Base-by-base conservation (phyloP, 2,113 vertebrate species). In the Girardinichthys multiradiatus region DNA sequence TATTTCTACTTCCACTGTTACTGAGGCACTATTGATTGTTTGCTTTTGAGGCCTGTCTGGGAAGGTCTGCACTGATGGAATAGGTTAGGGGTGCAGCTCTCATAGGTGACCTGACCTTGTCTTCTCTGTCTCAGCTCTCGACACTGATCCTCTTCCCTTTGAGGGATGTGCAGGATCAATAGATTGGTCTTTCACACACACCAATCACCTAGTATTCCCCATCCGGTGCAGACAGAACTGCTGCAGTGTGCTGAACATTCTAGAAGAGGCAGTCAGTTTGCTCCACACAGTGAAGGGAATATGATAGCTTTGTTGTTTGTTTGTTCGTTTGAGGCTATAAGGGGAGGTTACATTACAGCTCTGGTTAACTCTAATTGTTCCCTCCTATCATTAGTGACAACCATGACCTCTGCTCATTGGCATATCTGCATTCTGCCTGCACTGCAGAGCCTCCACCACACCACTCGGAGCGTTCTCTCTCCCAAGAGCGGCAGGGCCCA, bases 341-440 rank as follows among this genome's bases (percentile, higher is more conserved):
- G 70, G 64, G 76, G 76, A 71, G 62, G 74, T 80, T 89, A 79
- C 83, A 86, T 88, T 90, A 86, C 89, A 86, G 86, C 80, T 80
- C 73, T 75, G 73, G 83, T 87, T 83, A 81, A 85, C 80, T 90
- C 83, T 92, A 91, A 91, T 92, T 92, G 92, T 90, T 83, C 89
- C 62, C 68, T 87, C 86, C 89, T 90, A 89, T 92, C 87, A 86
- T 92, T 85, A 89, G 86, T 87, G 88, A 90, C 89, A 86, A 90
- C 79, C 87, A 83, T 91, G 88, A 92, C 90, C 87, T 92, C 90
- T 90, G 88, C 88, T 54, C 91, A 88, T 90, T 89, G 90, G 90
- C 86, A 89, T 89, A 90, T 90, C 90, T 90, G 88, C 90, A 91
- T 91, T 91, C 90, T 84, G 89, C 89, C 90, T 89, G 89, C 90